Conservation (phyloP, 2,113 vertebrate genomes). For the Neotragus pygmaeus region DNA sequence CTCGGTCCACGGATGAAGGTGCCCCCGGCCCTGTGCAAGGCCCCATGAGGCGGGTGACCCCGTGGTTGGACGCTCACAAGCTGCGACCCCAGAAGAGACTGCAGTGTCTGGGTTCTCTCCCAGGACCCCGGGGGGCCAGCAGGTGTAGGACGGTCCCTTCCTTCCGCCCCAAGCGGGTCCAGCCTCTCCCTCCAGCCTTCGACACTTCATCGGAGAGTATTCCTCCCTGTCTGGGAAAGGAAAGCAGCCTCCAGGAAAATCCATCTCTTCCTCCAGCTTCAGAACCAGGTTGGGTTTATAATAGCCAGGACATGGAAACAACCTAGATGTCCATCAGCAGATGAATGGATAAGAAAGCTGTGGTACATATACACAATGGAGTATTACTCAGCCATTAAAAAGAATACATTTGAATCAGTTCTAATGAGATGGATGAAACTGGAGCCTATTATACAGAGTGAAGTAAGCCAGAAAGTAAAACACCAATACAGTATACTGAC, state of each 20-base stretch:
- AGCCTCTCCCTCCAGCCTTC: background rate
- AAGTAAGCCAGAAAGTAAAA: too few species aligned
- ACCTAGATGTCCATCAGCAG: too few species aligned
- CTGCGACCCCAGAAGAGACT: background rate
- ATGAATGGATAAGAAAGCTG: too few species aligned
- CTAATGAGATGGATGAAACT: too few species aligned
- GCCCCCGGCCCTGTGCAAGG: accelerated
- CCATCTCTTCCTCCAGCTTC: background rate
- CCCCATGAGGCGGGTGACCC: background rate
- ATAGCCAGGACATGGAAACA: too few species aligned
- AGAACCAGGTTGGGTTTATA: background rate
- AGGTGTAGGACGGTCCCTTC: background rate
- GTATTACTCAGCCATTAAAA: too few species aligned
- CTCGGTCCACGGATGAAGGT: background rate
- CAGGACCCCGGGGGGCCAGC: background rate
- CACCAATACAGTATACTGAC: too few species aligned
- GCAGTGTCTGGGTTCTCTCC: background rate
- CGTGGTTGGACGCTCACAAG: background rate
- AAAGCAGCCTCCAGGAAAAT: background rate
- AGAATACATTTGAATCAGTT: too few species aligned
- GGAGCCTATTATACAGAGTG: too few species aligned
- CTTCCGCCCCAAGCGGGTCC: background rate
- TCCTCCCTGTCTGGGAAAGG: background rate
- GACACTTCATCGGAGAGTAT: background rate
- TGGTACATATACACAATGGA: too few species aligned